Evolutionary conservation across 2,888 invertebrate genomes (phyloP), one percentile per base, ranked within the genome.

Genomic region (Caradrina kadenii): DNA sequence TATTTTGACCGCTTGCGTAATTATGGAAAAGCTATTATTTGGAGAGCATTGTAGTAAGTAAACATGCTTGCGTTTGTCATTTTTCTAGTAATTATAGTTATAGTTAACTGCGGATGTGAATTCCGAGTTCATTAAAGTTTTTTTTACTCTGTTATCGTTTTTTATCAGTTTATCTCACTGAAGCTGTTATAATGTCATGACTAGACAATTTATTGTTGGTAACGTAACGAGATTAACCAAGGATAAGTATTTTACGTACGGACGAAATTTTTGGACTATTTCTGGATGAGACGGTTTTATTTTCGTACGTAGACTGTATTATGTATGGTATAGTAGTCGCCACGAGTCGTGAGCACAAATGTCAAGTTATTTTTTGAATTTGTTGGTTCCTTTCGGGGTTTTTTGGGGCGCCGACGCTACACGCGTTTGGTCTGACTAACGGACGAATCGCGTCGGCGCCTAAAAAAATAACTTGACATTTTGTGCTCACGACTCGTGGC

Each of bases 141-240:
- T 66, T 58, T 52, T 66, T 39, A 48, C 49, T 11, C 26, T 48
- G 35, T 42, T 22, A 42, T 35, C 22, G 45, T 49, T 45, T 39
- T 31, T 59, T 75, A 73, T 75, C 68, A 53, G 31, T 66, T 39
- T 48, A 56, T 75, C 56, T 39, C 11, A 11, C 22, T 15, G 1
- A 54, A 61, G 60, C 19, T 15, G 31, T 49, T 15, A 26, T 42
- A 48, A 45, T n/a, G n/a, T 31, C 48, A 11, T 63, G 73, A 72
- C 60, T 15, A 5, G 21, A 5, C 17, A 13, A 31, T 68, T 55
- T 42, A 17, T 45, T 39, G 19, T 21, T 56, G 31, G 17, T 10
- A 42, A 31, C 17, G n/a, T 54, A 10, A 54, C 19, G 4, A 68
- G 19, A 21, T 21, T 15, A 68, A 42, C 5, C n/a, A 17, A 1